Base-by-base conservation (phyloP, 1,140 invertebrate genomes). In the Planococcus citri region DNA sequence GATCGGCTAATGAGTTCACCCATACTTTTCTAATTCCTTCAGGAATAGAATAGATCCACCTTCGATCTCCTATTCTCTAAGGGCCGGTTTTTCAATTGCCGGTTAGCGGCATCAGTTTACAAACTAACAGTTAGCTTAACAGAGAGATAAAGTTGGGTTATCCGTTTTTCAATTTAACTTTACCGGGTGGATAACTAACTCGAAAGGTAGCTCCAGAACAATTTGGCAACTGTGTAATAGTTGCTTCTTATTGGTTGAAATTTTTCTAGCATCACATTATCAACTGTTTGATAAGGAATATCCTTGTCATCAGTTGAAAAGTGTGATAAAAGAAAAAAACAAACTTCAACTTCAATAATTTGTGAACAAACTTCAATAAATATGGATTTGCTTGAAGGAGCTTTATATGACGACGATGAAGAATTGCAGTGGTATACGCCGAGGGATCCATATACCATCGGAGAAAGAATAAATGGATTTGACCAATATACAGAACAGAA, bases 31-130 rank as follows among this genome's bases (percentile, higher is more conserved):
- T n/a, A n/a, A n/a, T n/a, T n/a, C n/a, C n/a, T n/a, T n/a, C n/a
- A n/a, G n/a, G n/a, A n/a, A n/a, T n/a, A n/a, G n/a, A n/a, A n/a
- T n/a, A n/a, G n/a, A n/a, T n/a, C n/a, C n/a, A n/a, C n/a, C n/a
- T n/a, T n/a, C n/a, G n/a, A n/a, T n/a, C n/a, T n/a, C n/a, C n/a
- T n/a, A n/a, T n/a, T n/a, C n/a, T n/a, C n/a, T n/a, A n/a, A n/a
- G n/a, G n/a, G n/a, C n/a, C 21, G 57, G n/a, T 60, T 60, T 60
- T 60, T 60, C 57, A 60, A 60, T 60, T 20, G 8, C 57, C 21
- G 20, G 57, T 20, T n/a, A n/a, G n/a, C n/a, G n/a, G n/a, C n/a
- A n/a, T n/a, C n/a, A n/a, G n/a, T n/a, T n/a, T n/a, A n/a, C 21
- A 60, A 60, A 20, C 20, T 22, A 60, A 4, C 21, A 60, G 57